phyloP scores from a whole-genome alignment of 2,797 vertebrate genomes.

The Xiphophorus birchmanni region DNA sequence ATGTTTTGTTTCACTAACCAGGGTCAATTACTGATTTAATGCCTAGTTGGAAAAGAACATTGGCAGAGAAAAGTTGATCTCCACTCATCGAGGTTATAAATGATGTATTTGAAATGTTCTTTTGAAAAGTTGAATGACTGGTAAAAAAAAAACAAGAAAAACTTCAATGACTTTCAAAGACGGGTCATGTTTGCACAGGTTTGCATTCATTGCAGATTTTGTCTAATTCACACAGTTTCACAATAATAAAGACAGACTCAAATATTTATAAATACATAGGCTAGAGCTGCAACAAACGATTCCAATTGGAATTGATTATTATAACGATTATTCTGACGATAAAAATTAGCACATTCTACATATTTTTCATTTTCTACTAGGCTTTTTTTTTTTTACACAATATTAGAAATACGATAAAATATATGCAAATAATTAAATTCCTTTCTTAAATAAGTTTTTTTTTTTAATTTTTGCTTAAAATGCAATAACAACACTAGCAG shows the following conservation, averaged over 20 bases:
- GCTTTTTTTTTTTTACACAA: too few species aligned
- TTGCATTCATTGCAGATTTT: neutral
- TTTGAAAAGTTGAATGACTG: neutral
- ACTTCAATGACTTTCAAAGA: neutral
- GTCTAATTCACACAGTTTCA: neutral
- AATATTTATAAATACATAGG: neutral
- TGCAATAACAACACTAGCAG: too few species aligned
- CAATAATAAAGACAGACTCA: neutral
- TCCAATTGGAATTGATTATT: too few species aligned
- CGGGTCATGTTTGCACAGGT: neutral
- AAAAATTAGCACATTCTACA: too few species aligned
- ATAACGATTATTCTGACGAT: too few species aligned
- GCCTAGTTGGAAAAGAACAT: neutral
- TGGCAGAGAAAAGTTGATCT: neutral
- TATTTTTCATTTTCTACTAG: too few species aligned
- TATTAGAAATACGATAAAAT: too few species aligned
- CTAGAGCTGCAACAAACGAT: too few species aligned
- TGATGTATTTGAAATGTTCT: neutral
- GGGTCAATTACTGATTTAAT: neutral
- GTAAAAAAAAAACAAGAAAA: neutral
- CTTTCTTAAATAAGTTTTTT: too few species aligned
- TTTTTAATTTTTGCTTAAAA: too few species aligned
- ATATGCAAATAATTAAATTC: too few species aligned
- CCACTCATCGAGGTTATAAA: neutral
- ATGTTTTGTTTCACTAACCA: neutral